Conservation (phyloP, 2,888 invertebrate species). For the Empis livida region DNA sequence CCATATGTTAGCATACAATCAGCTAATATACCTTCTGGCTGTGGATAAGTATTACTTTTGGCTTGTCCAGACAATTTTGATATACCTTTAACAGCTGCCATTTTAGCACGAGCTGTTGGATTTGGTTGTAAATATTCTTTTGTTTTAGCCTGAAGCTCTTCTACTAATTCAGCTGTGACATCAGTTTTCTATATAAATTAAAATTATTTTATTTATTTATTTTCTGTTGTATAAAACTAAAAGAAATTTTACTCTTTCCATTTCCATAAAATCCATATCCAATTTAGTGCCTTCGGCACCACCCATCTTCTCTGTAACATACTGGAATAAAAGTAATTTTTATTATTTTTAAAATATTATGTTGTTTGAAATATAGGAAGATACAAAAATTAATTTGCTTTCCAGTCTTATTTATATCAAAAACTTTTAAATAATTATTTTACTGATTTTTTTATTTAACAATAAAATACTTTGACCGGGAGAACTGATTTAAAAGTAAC, state of each 20-base stretch:
- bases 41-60: conserved; percentile 94
- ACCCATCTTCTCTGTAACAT: conserved; percentile 99
- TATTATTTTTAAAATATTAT: not conserved
- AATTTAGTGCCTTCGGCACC: conserved; percentile 99
- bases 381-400: no score
- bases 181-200: conserved; percentile 75
- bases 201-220: not conserved
- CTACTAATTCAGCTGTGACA: conserved; percentile 91
- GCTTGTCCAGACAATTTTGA: conserved; percentile 95
- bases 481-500: no score
- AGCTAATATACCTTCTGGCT: conserved; percentile 93
- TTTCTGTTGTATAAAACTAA: not conserved
- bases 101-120: conserved; percentile 88
- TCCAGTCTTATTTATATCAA: not conserved
- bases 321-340: conserved; percentile 46
- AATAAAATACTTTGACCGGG: no score
- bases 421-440: not conserved
- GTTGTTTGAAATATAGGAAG: not conserved
- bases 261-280: conserved; percentile 96
- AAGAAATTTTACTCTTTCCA: conserved; percentile 85
- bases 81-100: conserved; percentile 90
- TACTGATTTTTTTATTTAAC: no score
- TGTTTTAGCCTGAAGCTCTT: conserved; percentile 91
- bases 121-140: conserved; percentile 99
- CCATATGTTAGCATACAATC: conserved; percentile 96